A percentile compares a stretch with the other conserved stretches of the same genome.
phyloP scores from a whole-genome alignment of 2,113 vertebrate genomes.

The Salvelinus namaycush region DNA sequence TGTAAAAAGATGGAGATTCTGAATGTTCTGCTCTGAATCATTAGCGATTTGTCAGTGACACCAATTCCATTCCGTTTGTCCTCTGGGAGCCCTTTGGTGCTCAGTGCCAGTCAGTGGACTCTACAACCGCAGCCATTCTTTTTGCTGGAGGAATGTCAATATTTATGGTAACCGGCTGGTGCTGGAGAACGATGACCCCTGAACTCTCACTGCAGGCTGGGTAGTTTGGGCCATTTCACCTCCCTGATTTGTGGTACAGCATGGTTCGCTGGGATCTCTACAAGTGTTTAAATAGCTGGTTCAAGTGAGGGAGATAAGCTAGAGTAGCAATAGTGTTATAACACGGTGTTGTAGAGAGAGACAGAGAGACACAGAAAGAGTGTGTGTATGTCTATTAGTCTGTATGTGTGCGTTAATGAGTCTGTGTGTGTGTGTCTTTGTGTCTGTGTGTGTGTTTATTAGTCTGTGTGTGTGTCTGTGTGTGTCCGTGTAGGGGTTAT shows the following conservation, averaged over 20 bases:
- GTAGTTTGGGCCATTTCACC: not conserved
- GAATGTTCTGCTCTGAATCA: conserved; percentile 8
- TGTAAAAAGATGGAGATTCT: not conserved
- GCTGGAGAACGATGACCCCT: conserved; percentile 43
- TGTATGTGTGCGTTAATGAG: not conserved
- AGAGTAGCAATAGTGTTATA: not conserved
- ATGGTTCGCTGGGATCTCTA: not conserved
- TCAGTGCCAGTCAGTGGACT: conserved; percentile 4
- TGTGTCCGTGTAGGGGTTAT: conserved; percentile 43
- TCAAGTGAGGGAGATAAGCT: not conserved
- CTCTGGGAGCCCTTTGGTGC: conserved; percentile 39
- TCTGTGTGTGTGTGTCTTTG: not conserved
- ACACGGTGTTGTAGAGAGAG: not conserved
- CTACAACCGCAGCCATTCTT: conserved; percentile 47
- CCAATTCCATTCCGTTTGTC: conserved; percentile 34
- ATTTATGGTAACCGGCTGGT: conserved; percentile 43
- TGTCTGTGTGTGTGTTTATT: conserved; percentile 9
- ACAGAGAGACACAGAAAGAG: not conserved
- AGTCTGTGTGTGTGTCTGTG: conserved; percentile 16
- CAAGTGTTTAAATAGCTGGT: not conserved
- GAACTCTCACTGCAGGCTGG: conserved; percentile 14
- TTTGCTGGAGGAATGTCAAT: conserved; percentile 48
- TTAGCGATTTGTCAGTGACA: conserved; percentile 17
- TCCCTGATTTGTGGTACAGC: not conserved
- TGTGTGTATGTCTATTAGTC: not conserved